A percentile compares a stretch with the other conserved stretches of the same genome.
Evolutionary conservation across 1,140 invertebrate genomes (phyloP).

Genomic region (Notospermus geniculatus): DNA sequence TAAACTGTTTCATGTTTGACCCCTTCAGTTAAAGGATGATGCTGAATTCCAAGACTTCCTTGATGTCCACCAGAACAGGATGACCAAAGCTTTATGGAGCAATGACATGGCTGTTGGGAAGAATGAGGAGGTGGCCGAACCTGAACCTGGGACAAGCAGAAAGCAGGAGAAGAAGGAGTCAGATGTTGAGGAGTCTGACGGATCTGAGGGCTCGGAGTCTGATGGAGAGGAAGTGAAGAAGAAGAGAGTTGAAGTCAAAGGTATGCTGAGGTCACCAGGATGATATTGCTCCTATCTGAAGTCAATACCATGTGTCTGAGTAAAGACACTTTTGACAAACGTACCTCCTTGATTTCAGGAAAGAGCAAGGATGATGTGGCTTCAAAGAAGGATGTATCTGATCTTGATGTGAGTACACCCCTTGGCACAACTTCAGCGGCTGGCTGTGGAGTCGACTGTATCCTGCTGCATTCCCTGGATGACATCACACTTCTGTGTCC

Average conservation of each 20-base stretch:
- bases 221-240: conserved; percentile 48
- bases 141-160: conserved; percentile 16
- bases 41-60: conserved; percentile 86
- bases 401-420: conserved; percentile 64
- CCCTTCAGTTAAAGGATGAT: conserved; percentile 77
- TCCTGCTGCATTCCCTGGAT: neutral
- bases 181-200: conserved; percentile 8
- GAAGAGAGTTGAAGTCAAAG: conserved; percentile 25
- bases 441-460: neutral
- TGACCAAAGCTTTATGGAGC: conserved; percentile 65
- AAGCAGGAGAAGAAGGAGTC: conserved; percentile 17
- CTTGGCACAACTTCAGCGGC: neutral
- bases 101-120: conserved; percentile 62
- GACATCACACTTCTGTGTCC: neutral
- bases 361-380: conserved; percentile 53
- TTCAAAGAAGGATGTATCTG: conserved; percentile 68
- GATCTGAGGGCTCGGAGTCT: conserved; percentile 25
- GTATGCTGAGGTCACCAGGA: neutral
- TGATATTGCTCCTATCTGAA: neutral
- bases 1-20: conserved; percentile 6
- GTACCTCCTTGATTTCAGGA: neutral
- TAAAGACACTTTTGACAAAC: neutral
- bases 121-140: conserved; percentile 15
- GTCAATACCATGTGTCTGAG: neutral
- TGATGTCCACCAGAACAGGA: conserved; percentile 68